Conservation (phyloP, 2,797 vertebrate genomes). For the Paratrypauchen microcephalus region DNA sequence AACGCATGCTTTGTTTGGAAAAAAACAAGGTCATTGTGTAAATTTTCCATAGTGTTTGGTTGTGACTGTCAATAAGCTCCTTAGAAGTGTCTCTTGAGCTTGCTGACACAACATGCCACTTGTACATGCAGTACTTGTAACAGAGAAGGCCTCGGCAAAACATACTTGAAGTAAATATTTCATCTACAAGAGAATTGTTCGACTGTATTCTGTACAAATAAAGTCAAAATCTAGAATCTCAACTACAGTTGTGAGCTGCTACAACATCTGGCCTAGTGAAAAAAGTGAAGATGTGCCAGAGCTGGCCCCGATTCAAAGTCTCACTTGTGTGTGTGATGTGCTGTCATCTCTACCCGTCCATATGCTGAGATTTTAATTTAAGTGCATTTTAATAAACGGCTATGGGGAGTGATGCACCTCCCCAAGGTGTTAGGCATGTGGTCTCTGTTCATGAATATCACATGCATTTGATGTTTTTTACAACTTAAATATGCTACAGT, state of each 20-base stretch:
- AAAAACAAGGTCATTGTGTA: slow-evolving; percentile 8
- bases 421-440: slow-evolving; percentile 10
- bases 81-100: slow-evolving; percentile 25
- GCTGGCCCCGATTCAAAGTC: slow-evolving; percentile 47
- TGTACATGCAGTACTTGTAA: slow-evolving; percentile 16
- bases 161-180: slow-evolving; percentile 23
- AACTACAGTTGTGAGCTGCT: background rate
- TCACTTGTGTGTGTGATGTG: slow-evolving; percentile 25
- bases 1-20: background rate
- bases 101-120: slow-evolving; percentile 27
- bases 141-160: slow-evolving; percentile 30
- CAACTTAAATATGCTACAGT: background rate
- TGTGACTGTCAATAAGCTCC: slow-evolving; percentile 16
- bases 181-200: slow-evolving; percentile 7
- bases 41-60: slow-evolving; percentile 15
- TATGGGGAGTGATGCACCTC: slow-evolving; percentile 26
- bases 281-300: slow-evolving; percentile 22
- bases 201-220: background rate
- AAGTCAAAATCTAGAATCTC: slow-evolving; percentile 1
- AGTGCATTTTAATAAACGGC: slow-evolving; percentile 29
- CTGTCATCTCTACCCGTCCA: slow-evolving; percentile 27
- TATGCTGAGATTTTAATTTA: slow-evolving; percentile 26
- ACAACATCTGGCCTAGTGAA: slow-evolving; percentile 15
- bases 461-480: background rate
- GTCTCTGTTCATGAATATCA: slow-evolving; percentile 8